Evolutionary conservation across 2,113 vertebrate species (phyloP).

Genomic region (Hemicordylus capensis): DNA sequence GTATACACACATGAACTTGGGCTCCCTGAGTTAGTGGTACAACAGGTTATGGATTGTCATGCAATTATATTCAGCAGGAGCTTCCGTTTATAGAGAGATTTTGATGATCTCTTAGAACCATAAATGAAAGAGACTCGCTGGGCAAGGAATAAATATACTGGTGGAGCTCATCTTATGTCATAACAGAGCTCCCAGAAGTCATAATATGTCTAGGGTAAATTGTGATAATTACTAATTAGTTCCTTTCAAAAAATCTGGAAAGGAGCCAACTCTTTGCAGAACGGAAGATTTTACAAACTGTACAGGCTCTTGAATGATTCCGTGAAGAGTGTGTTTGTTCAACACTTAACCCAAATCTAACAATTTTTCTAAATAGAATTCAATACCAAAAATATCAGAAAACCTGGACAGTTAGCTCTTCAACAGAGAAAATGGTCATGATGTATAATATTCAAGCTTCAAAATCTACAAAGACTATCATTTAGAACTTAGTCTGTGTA

Average conservation of each 20-base stretch:
- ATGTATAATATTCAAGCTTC: too few relatives aligned
- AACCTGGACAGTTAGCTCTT: conserved; percentile 26
- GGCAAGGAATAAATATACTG: not conserved
- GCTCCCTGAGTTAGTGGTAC: not conserved
- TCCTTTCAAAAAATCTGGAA: not conserved
- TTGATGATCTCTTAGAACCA: not conserved
- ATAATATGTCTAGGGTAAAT: not conserved
- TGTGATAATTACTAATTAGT: conserved; percentile 15
- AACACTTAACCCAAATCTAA: conserved; percentile 39
- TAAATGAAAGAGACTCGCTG: not conserved
- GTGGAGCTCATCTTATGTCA: not conserved
- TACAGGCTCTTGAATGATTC: conserved; percentile 19
- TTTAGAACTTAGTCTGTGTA: too few relatives aligned
- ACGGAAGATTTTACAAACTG: conserved; percentile 21
- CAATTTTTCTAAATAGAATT: not conserved
- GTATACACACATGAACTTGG: not conserved
- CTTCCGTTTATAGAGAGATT: not conserved
- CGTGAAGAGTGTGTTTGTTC: conserved; percentile 35
- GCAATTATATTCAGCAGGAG: not conserved
- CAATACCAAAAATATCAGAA: conserved; percentile 61
- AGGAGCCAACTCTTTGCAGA: not conserved
- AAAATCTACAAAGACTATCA: too few relatives aligned
- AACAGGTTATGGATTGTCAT: not conserved
- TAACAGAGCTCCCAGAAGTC: not conserved
- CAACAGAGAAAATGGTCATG: too few relatives aligned